These are phyloP conservation scores for Rattus rattus DNA, from an alignment of 2,113 vertebrate genomes.

Conservation along the genomic window DNA sequence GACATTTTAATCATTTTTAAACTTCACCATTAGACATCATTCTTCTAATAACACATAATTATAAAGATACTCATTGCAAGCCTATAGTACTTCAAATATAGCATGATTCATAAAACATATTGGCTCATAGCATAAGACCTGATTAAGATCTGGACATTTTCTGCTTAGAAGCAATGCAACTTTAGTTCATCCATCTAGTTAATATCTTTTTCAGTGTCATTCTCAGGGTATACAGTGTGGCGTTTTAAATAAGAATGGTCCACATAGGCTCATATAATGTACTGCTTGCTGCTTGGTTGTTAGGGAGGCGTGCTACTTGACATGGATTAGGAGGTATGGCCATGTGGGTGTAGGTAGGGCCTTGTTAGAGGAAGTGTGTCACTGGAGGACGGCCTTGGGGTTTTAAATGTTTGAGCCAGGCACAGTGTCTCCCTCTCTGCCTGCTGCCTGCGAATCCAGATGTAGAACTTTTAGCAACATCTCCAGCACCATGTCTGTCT, in stretches of 20 bases:
- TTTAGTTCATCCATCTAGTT: neutral
- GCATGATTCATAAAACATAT: neutral
- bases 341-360: neutral
- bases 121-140: neutral
- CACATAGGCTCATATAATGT: neutral
- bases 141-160: constrained; percentile 12
- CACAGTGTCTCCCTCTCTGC: neutral
- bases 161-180: neutral
- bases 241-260: neutral
- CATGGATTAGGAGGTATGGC: neutral
- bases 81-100: constrained; percentile 22
- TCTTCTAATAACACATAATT: constrained; percentile 1
- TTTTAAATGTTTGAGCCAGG: neutral
- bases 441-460: neutral
- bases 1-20: neutral
- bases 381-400: neutral
- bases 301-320: neutral
- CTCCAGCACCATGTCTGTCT: neutral
- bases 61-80: neutral
- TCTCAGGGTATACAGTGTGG: neutral
- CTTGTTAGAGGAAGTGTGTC: neutral
- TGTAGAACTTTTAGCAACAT: neutral
- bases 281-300: neutral
- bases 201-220: neutral
- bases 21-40: neutral